Evolutionary conservation across 2,888 invertebrate genomes (phyloP).

Genomic region (Theretra japonica): DNA sequence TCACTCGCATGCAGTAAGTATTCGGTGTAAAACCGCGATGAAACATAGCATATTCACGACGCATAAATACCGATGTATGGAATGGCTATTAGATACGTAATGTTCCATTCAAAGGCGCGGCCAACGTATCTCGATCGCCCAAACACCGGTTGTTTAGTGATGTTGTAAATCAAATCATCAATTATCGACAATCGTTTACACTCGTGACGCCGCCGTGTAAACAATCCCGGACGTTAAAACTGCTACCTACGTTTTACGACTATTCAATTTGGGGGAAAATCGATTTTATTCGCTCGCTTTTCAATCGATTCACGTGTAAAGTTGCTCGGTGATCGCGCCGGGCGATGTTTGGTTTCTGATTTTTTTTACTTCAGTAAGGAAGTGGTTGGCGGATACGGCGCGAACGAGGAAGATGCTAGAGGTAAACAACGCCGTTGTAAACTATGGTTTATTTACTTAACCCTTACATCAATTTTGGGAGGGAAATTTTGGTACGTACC

Average conservation of each 20-base stretch:
- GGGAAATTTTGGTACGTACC: conserved; percentile 26
- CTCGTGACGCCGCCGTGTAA: conserved; percentile 83
- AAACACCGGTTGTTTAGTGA: conserved; percentile 84
- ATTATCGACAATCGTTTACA: conserved; percentile 84
- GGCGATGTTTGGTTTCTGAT: conserved; percentile 53
- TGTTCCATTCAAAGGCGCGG: conserved; percentile 71
- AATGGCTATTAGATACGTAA: conserved; percentile 56
- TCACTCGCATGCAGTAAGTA: conserved; percentile 5
- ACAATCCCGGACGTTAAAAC: conserved; percentile 81
- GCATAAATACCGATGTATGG: conserved; percentile 45
- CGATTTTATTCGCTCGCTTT: conserved; percentile 83
- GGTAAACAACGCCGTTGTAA: conserved; percentile 60
- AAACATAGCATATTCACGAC: conserved; percentile 36
- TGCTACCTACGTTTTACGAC: conserved; percentile 80
- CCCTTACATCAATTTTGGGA: conserved; percentile 42
- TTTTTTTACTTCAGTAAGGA: conserved; percentile 69
- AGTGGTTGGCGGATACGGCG: conserved; percentile 75
- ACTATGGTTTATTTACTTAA: conserved; percentile 54
- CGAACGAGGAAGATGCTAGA: conserved; percentile 58
- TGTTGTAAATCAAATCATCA: conserved; percentile 85
- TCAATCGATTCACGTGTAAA: conserved; percentile 75
- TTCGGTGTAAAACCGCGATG: conserved; percentile 20
- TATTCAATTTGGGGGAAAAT: conserved; percentile 83
- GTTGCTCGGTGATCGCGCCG: conserved; percentile 63
- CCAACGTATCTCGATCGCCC: conserved; percentile 69